A percentile compares a stretch with the other conserved stretches of the same genome.
Conservation (phyloP, 53 echinoderm and acorn worm genomes). For the Arbacia lixula region DNA sequence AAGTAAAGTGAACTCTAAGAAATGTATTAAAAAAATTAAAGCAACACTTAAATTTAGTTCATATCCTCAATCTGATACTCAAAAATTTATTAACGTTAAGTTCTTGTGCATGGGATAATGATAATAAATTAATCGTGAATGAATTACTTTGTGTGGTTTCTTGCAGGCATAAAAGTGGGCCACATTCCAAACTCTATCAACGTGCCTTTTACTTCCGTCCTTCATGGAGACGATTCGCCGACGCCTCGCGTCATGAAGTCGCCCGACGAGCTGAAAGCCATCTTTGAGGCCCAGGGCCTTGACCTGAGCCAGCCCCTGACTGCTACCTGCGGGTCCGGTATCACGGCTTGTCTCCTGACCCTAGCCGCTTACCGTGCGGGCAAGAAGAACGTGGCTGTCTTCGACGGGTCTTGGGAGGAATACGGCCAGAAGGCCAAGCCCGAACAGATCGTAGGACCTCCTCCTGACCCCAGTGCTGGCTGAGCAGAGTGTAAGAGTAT, state of each 20-base stretch:
- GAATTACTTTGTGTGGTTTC: not conserved
- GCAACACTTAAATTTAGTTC: too few relatives aligned
- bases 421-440: constrained; percentile 62
- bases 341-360: constrained; percentile 83
- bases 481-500: constrained; percentile 2
- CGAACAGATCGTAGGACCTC: constrained; percentile 67
- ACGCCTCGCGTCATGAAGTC: constrained; percentile 55
- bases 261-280: constrained; percentile 63
- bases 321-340: constrained; percentile 79
- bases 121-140: not conserved
- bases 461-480: constrained; percentile 62
- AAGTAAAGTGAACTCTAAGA: too few relatives aligned
- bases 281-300: constrained; percentile 72
- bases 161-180: constrained; percentile 69
- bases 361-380: constrained; percentile 79
- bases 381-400: constrained; percentile 79
- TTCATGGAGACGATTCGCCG: constrained; percentile 51
- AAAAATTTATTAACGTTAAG: too few relatives aligned
- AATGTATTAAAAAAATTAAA: too few relatives aligned
- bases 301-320: constrained; percentile 79
- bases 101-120: too few relatives aligned
- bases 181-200: constrained; percentile 83
- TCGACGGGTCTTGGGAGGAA: constrained; percentile 95
- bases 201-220: constrained; percentile 70
- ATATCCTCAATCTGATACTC: too few relatives aligned